Evolutionary conservation across 2,113 vertebrate genomes (phyloP).

Genomic region (Ictidomys tridecemlineatus): DNA sequence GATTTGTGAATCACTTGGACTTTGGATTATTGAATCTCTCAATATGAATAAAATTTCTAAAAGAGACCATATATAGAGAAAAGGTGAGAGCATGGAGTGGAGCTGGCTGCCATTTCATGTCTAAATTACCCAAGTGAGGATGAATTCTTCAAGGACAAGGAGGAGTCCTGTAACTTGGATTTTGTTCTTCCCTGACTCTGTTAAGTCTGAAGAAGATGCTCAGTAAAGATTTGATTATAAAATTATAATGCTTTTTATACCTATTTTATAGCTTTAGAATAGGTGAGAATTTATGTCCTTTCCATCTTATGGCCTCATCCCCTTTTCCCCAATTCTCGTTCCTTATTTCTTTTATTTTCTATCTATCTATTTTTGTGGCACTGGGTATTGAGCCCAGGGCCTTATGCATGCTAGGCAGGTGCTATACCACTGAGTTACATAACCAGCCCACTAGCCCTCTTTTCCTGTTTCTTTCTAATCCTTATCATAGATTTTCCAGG

Average conservation of each 20-base stretch:
- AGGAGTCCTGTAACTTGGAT: not conserved
- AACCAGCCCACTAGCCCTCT: not conserved
- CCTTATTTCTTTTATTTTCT: not conserved
- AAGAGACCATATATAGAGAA: not conserved
- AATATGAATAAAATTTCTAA: conserved; percentile 45
- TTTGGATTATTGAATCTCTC: not conserved
- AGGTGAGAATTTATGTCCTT: not conserved
- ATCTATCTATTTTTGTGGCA: too few species aligned
- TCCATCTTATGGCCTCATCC: not conserved
- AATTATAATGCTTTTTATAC: not conserved
- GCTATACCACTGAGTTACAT: not conserved
- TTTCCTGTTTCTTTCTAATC: not conserved
- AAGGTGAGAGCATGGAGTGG: not conserved
- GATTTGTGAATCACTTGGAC: not conserved
- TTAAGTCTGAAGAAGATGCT: not conserved
- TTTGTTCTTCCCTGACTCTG: not conserved
- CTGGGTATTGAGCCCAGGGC: not conserved
- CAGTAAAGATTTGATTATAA: conserved; percentile 39
- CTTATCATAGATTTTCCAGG: not conserved
- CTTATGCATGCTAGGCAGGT: not conserved
- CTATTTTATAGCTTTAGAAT: not conserved
- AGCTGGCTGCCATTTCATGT: not conserved
- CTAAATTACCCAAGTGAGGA: not conserved
- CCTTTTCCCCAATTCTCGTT: not conserved
- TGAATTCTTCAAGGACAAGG: not conserved